phyloP scores from a whole-genome alignment of 2,888 invertebrate genomes.

The Gymnosoma rotundatum region DNA sequence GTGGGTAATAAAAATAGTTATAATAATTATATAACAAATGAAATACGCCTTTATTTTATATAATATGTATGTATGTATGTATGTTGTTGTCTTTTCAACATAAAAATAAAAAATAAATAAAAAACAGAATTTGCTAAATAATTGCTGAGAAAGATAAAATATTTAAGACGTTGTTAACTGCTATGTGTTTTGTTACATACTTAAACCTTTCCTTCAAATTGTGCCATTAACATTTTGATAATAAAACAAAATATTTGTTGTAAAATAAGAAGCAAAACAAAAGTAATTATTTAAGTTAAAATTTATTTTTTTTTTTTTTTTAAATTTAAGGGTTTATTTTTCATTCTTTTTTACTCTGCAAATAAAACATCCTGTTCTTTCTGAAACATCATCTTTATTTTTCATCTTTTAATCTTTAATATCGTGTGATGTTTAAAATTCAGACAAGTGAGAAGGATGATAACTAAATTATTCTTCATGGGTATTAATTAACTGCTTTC shows the following conservation, averaged over 20 bases:
- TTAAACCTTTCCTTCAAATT: background rate
- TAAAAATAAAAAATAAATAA: background rate
- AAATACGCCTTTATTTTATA: conserved; percentile 12
- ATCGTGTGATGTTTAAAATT: conserved; percentile 20
- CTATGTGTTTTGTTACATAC: no score
- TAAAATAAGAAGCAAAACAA: no score
- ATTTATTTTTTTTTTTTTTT: background rate
- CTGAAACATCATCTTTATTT: conserved; percentile 20
- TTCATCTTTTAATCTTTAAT: conserved; percentile 2
- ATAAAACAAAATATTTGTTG: background rate
- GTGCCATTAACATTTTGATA: background rate
- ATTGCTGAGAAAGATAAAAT: conserved; percentile 19
- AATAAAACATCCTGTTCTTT: background rate
- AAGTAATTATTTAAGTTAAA: background rate
- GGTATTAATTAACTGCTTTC: conserved; percentile 59
- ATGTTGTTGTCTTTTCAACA: background rate
- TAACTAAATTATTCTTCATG: conserved; percentile 58
- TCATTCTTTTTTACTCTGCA: no score
- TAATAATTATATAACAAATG: conserved; percentile 48
- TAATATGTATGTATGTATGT: background rate
- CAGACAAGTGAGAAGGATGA: conserved; percentile 41
- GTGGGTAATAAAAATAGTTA: conserved; percentile 40
- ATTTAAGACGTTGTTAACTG: conserved; percentile 19
- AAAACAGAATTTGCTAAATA: background rate
- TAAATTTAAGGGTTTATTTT: background rate